Evolutionary conservation across 2,888 invertebrate genomes (phyloP).

Genomic region (Tetrapedia diversipes): DNA sequence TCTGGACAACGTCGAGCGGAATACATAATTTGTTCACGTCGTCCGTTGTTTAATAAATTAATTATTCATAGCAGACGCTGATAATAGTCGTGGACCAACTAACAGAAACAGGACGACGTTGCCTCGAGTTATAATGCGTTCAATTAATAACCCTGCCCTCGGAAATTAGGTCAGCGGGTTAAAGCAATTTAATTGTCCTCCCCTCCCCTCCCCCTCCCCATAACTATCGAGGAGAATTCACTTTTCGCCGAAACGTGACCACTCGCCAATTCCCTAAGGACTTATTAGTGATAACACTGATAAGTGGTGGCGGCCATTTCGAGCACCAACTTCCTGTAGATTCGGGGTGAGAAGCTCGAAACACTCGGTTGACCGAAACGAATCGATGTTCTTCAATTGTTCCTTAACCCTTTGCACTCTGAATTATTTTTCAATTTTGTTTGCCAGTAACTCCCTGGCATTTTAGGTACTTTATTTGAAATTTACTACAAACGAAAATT

Average conservation of each 20-base stretch:
- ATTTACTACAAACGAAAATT: no score
- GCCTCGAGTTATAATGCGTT: slow-evolving; percentile 35
- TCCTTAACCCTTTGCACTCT: no score
- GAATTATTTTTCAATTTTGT: no score
- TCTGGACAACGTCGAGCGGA: not conserved
- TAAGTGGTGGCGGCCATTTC: not conserved
- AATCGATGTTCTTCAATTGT: not conserved
- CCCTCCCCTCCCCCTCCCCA: no score
- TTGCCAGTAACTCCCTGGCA: no score
- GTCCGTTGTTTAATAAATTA: slow-evolving; percentile 6
- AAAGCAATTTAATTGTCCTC: slow-evolving; percentile 42
- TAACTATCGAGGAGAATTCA: slow-evolving; percentile 15
- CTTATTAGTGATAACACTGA: slow-evolving; percentile 17
- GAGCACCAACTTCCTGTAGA: not conserved
- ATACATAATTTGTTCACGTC: not conserved
- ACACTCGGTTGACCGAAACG: not conserved
- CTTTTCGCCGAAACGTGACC: slow-evolving; percentile 16
- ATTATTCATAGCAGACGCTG: slow-evolving; percentile 24
- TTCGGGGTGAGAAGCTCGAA: not conserved
- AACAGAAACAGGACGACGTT: slow-evolving; percentile 35
- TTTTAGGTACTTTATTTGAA: no score
- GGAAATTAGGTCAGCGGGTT: slow-evolving; percentile 43
- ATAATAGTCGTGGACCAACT: slow-evolving; percentile 24
- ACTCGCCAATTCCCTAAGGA: not conserved
- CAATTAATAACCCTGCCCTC: slow-evolving; percentile 34